Evolutionary conservation across 1,140 invertebrate genomes (phyloP).

Genomic region (Brachionus angularis): DNA sequence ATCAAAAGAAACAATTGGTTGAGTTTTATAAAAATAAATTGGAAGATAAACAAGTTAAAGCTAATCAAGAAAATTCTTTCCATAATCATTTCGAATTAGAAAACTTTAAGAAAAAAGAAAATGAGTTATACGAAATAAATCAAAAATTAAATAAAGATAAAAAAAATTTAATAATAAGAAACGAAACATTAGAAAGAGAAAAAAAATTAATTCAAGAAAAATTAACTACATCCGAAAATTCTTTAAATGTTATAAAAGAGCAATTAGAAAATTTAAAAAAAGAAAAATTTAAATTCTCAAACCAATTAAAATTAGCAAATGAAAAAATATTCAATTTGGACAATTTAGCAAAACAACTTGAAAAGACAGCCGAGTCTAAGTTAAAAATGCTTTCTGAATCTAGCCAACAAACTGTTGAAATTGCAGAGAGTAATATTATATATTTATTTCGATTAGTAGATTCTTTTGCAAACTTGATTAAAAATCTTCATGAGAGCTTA

Average conservation of each 20-base stretch:
- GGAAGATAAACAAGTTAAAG: slow-evolving; percentile 5
- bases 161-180: neutral
- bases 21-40: slow-evolving; percentile 33
- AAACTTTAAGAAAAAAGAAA: neutral
- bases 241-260: neutral
- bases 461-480: slow-evolving; percentile 10
- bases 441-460: slow-evolving; percentile 2
- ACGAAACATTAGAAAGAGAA: neutral
- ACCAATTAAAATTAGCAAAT: neutral
- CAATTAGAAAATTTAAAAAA: neutral
- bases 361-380: neutral
- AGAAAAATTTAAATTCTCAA: neutral
- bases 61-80: neutral
- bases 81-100: neutral
- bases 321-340: slow-evolving; percentile 4
- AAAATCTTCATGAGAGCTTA: slow-evolving; percentile 20
- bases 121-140: neutral
- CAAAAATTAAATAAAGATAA: slow-evolving; percentile 2
- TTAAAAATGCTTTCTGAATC: neutral
- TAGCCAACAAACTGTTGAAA: neutral
- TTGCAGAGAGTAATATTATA: neutral
- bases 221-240: neutral
- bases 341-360: neutral
- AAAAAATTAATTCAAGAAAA: neutral
- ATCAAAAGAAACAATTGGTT: slow-evolving; percentile 16